Conservation (phyloP, 1,140 invertebrate genomes). For the Drosophila nigromelanica region DNA sequence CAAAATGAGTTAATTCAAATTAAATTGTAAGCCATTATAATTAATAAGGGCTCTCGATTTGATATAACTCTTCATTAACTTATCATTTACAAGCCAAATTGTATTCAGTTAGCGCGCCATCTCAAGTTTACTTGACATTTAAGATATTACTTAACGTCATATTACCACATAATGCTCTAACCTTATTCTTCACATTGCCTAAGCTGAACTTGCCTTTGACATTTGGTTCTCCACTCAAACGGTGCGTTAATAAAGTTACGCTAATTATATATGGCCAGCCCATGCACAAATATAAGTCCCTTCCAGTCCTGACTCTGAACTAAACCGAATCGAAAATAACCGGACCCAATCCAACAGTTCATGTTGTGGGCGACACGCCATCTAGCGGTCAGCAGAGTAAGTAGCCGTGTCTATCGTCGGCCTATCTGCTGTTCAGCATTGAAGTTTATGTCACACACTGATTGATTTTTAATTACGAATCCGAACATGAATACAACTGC, state of each 20-base stretch:
- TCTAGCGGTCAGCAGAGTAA: neutral
- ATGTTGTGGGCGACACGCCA: neutral
- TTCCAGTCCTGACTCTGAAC: neutral
- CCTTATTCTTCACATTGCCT: neutral
- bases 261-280: neutral
- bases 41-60: no score
- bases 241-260: neutral
- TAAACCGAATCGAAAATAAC: neutral
- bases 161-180: no score
- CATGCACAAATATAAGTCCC: neutral
- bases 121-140: no score
- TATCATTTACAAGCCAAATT: no score
- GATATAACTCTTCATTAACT: no score
- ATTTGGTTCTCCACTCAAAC: neutral
- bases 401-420: neutral
- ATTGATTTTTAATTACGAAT: conserved; percentile 74
- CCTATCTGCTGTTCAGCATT: conserved; percentile 36
- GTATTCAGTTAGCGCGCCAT: no score
- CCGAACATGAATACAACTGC: conserved; percentile 8
- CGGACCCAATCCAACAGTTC: neutral
- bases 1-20: no score
- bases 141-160: no score
- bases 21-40: no score
- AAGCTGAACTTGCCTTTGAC: neutral
- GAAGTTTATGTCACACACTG: conserved; percentile 61